A percentile compares a stretch with the other conserved stretches of the same genome.
These are phyloP conservation scores for Cuniculus paca DNA, from an alignment of 2,797 vertebrate species.

Conservation along the genomic window DNA sequence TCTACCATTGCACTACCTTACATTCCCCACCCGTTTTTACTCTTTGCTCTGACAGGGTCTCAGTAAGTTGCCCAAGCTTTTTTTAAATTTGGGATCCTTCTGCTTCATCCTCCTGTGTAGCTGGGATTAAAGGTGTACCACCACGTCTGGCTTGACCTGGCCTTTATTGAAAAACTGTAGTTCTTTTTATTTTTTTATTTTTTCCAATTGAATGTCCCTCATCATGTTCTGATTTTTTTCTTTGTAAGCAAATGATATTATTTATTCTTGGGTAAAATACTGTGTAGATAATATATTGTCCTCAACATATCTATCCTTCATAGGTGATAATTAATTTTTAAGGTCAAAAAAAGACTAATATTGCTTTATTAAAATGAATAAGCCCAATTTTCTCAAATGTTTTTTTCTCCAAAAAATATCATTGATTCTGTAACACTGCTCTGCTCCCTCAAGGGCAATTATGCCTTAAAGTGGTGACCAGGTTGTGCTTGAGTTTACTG, in stretches of 20 bases:
- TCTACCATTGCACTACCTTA: background rate
- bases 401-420: slow-evolving; percentile 67
- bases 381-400: slow-evolving; percentile 69
- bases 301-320: background rate
- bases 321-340: background rate
- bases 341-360: slow-evolving; percentile 69
- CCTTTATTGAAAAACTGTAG: background rate
- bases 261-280: slow-evolving; percentile 2
- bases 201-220: background rate
- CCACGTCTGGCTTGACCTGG: background rate
- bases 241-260: background rate
- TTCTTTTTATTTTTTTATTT: background rate
- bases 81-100: background rate
- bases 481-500: background rate
- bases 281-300: background rate
- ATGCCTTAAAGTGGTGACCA: slow-evolving; percentile 33
- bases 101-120: background rate
- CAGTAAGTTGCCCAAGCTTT: background rate
- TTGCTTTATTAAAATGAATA: slow-evolving; percentile 81
- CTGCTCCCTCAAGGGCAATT: slow-evolving; percentile 68
- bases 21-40: background rate
- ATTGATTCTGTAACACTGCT: slow-evolving; percentile 73
- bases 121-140: background rate
- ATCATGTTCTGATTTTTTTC: slow-evolving; percentile 27
- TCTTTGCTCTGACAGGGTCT: background rate